phyloP scores from a whole-genome alignment of 2,888 invertebrate genomes.

The Drosophila pegasa region DNA sequence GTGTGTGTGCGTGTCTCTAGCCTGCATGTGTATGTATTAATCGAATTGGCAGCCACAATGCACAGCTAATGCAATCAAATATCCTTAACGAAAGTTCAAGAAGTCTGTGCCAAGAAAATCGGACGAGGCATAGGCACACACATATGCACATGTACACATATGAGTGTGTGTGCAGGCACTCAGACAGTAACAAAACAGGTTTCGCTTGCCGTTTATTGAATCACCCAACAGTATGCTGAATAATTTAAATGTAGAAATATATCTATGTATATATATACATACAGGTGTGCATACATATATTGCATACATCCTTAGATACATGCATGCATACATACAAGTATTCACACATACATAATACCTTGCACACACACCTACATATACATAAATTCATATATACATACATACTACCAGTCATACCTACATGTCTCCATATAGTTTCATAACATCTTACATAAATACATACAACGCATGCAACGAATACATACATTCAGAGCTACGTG shows the following conservation, averaged over 20 bases:
- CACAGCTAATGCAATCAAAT: constrained; percentile 47
- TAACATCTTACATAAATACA: background rate
- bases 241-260: background rate
- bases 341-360: too few species aligned
- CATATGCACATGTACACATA: background rate
- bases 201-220: background rate
- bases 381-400: too few species aligned
- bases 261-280: background rate
- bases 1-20: constrained; percentile 1
- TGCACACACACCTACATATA: too few species aligned
- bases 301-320: background rate
- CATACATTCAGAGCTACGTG: too few species aligned
- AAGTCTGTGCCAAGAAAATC: constrained; percentile 37
- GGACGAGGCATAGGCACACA: constrained; percentile 21
- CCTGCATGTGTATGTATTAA: constrained; percentile 2
- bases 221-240: background rate
- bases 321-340: too few species aligned
- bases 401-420: too few species aligned
- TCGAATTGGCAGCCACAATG: constrained; percentile 36
- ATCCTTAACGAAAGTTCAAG: constrained; percentile 33
- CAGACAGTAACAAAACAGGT: background rate
- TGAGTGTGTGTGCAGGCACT: background rate
- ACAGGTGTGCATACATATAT: background rate
- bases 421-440: background rate
- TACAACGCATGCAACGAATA: too few species aligned